phyloP scores from a whole-genome alignment of 2,797 vertebrate species.

The Sebastiscus tertius region DNA sequence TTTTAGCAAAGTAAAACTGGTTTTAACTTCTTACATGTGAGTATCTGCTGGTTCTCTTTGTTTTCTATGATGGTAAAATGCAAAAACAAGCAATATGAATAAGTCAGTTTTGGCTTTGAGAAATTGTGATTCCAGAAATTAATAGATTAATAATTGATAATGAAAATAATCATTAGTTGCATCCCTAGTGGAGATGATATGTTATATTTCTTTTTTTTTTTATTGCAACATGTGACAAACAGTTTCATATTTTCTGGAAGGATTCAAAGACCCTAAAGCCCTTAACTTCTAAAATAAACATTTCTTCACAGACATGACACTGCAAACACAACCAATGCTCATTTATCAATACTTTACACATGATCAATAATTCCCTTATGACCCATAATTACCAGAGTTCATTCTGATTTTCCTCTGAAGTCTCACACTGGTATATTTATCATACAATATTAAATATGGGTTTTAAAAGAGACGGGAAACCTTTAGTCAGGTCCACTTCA shows the following conservation, averaged over 20 bases:
- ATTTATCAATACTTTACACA: not conserved
- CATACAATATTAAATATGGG: not conserved
- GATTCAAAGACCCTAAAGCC: not conserved
- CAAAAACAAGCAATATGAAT: not conserved
- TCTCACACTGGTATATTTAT: not conserved
- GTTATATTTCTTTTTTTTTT: not conserved
- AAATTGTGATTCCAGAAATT: not conserved
- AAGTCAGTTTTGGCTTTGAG: not conserved
- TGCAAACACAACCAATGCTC: not conserved
- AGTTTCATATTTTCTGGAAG: not conserved
- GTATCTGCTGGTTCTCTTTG: not conserved
- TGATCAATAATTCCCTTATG: not conserved
- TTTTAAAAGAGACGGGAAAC: not conserved
- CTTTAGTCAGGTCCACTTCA: not conserved
- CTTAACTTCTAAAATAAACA: not conserved
- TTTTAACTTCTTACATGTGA: not conserved
- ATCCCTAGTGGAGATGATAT: not conserved
- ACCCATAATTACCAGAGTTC: not conserved
- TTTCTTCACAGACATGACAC: not conserved
- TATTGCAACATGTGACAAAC: constrained; percentile 7
- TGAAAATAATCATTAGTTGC: not conserved
- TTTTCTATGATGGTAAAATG: not conserved
- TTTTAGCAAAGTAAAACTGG: not conserved
- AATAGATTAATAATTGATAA: not conserved
- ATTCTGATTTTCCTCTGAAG: not conserved